Percentiles rank a stretch among this genome's conserved stretches.
Conservation (phyloP, 2,113 vertebrate genomes). For the Hucho hucho region DNA sequence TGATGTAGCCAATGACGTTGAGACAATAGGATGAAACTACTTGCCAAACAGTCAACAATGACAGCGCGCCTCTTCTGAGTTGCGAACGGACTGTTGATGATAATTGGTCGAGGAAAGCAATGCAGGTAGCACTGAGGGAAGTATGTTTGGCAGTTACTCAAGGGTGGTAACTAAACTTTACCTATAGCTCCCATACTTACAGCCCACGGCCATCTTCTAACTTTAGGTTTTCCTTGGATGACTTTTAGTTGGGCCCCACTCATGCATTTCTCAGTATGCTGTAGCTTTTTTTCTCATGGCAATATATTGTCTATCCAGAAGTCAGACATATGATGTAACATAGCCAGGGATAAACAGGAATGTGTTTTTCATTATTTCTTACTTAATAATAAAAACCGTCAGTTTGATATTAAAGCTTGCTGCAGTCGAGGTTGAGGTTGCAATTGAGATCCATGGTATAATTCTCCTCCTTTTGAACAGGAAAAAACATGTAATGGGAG, state of each 20-base stretch:
- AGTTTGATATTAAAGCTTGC: slow-evolving; percentile 19
- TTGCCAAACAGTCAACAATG: background rate
- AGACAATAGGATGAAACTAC: background rate
- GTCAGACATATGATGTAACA: background rate
- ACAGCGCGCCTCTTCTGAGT: slow-evolving; percentile 2
- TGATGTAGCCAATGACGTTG: background rate
- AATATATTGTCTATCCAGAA: slow-evolving; percentile 6
- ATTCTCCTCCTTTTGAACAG: slow-evolving; percentile 12
- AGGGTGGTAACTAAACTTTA: background rate
- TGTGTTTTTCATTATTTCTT: background rate
- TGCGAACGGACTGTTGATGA: background rate
- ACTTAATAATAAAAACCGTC: slow-evolving; percentile 36
- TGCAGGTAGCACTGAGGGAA: background rate
- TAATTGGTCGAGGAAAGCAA: background rate
- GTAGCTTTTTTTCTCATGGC: background rate
- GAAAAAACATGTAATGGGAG: background rate
- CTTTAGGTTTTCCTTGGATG: slow-evolving; percentile 6
- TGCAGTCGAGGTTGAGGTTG: background rate
- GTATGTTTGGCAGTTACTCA: background rate
- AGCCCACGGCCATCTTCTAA: background rate
- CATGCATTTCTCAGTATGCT: background rate
- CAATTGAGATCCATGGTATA: slow-evolving; percentile 26
- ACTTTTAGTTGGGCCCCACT: background rate
- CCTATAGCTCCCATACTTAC: background rate
- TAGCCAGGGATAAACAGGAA: slow-evolving; percentile 5